Conservation (phyloP, 1,140 invertebrate species). For the Trichonephila inaurata region DNA sequence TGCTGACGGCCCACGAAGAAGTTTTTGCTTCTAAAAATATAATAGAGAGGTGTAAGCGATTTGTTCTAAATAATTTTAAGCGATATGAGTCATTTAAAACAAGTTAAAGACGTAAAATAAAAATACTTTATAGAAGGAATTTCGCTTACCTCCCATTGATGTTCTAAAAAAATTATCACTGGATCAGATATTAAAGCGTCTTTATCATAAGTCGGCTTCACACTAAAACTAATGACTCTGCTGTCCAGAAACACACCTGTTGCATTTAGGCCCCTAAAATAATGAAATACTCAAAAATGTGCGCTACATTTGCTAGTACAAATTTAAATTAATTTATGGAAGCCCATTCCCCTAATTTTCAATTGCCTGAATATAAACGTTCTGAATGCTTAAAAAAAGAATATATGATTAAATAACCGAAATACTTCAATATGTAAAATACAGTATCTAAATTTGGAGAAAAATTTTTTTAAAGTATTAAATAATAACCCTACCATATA, state of each 20-base stretch:
- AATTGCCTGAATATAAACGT: background rate
- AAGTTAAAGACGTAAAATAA: background rate
- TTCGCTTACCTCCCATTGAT: conserved; percentile 47
- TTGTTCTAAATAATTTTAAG: background rate
- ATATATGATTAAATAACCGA: too few relatives aligned
- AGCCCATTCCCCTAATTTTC: background rate
- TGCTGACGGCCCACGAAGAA: conserved; percentile 32
- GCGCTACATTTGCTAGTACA: background rate
- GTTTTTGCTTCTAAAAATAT: conserved; percentile 61
- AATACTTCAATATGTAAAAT: too few relatives aligned
- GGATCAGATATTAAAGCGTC: conserved; percentile 41
- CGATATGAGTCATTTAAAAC: background rate
- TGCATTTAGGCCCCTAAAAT: conserved; percentile 43
- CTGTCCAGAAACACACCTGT: conserved; percentile 69
- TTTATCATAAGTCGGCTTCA: conserved; percentile 58
- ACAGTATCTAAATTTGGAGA: too few relatives aligned
- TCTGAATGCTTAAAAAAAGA: too few relatives aligned
- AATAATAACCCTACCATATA: too few relatives aligned
- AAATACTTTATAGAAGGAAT: background rate
- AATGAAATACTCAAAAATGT: background rate
- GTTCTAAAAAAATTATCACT: conserved; percentile 68
- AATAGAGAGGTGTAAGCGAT: background rate
- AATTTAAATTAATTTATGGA: background rate
- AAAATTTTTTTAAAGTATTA: too few relatives aligned
- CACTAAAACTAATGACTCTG: conserved; percentile 56